Conservation (phyloP, 2,888 invertebrate genomes). For the Papilio demoleus region DNA sequence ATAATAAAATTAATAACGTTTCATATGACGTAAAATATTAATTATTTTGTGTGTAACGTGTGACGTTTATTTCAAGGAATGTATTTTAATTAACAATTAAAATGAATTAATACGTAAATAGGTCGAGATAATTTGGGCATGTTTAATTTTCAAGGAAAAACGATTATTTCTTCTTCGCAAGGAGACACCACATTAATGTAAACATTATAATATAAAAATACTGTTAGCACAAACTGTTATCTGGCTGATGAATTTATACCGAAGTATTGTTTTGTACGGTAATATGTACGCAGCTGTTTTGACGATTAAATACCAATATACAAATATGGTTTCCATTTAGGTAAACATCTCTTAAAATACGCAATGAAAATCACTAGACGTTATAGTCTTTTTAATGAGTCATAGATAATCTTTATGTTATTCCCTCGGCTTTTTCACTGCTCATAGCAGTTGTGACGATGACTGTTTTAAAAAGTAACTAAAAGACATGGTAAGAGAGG, state of each 20-base stretch:
- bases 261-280: conserved; percentile 49
- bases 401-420: too few relatives aligned
- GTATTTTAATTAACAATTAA: conserved; percentile 3
- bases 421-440: too few relatives aligned
- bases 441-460: too few relatives aligned
- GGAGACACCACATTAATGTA: conserved; percentile 15
- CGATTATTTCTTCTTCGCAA: conserved; percentile 30
- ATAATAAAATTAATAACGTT: too few relatives aligned
- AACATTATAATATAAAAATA: conserved; percentile 9
- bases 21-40: neutral
- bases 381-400: too few relatives aligned
- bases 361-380: too few relatives aligned
- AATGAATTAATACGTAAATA: conserved; percentile 33
- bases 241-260: conserved; percentile 47
- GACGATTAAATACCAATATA: too few relatives aligned
- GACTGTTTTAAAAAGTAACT: too few relatives aligned
- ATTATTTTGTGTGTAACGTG: neutral
- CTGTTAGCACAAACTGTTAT: conserved; percentile 16
- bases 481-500: too few relatives aligned
- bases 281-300: conserved; percentile 37
- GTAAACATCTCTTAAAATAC: too few relatives aligned
- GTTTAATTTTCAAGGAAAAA: conserved; percentile 37
- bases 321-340: too few relatives aligned
- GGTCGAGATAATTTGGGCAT: conserved; percentile 26
- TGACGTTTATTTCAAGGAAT: neutral